These are phyloP conservation scores for Cisticola juncidis DNA, from an alignment of 2,113 vertebrate species.

Conservation along the genomic window DNA sequence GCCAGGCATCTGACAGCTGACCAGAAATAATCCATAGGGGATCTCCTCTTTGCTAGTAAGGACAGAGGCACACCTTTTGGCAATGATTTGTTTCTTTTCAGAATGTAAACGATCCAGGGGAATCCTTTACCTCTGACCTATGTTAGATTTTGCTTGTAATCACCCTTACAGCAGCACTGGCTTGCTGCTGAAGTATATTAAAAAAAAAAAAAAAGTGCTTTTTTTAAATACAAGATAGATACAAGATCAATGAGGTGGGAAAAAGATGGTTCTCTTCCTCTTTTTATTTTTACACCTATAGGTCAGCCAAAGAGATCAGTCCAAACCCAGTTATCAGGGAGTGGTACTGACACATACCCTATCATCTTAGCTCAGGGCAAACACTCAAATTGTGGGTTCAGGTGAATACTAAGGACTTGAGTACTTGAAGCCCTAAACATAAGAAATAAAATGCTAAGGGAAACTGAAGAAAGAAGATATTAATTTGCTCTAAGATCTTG, in stretches of 20 bases:
- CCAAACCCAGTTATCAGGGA: not conserved
- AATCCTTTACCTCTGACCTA: slow-evolving; percentile 40
- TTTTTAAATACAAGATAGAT: not conserved
- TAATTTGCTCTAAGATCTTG: not conserved
- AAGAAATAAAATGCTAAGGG: not conserved
- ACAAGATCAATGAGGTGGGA: not conserved
- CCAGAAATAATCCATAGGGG: slow-evolving; percentile 61
- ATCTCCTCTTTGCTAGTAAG: slow-evolving; percentile 45
- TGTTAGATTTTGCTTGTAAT: slow-evolving; percentile 43
- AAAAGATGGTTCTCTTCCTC: not conserved
- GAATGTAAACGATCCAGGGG: slow-evolving; percentile 41
- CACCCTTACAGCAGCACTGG: not conserved
- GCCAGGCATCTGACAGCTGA: slow-evolving; percentile 59
- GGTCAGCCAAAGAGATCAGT: not conserved
- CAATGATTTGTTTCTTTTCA: slow-evolving; percentile 38
- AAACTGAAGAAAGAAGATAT: not conserved
- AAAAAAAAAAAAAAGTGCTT: not conserved
- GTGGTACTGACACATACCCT: not conserved
- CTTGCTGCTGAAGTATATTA: not conserved
- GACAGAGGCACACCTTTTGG: slow-evolving; percentile 37
- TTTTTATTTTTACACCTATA: not conserved
- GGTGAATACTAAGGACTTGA: not conserved
- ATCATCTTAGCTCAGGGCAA: not conserved
- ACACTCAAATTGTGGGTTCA: not conserved
- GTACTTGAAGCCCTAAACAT: not conserved